phyloP scores from a whole-genome alignment of 1,140 invertebrate species.

The Caerostris darwini region DNA sequence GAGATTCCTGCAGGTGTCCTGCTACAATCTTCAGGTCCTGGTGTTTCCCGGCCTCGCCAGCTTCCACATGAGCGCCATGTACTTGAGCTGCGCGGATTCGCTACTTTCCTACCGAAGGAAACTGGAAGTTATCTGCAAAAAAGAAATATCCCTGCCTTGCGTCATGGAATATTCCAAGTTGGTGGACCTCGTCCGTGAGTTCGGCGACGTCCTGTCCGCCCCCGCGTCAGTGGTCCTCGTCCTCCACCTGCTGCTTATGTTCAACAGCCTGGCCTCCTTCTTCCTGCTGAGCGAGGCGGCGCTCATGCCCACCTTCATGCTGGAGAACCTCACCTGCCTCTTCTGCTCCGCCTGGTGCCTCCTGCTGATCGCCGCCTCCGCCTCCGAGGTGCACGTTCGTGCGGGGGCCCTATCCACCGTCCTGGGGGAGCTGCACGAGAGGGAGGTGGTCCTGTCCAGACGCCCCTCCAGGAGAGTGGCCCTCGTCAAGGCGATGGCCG shows the following conservation, averaged over 20 bases:
- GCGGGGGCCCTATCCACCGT: not conserved
- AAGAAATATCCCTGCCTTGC: not conserved
- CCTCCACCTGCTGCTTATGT: not conserved
- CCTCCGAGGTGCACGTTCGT: not conserved
- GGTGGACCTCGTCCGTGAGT: not conserved
- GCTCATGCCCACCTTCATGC: not conserved
- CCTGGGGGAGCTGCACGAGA: constrained; percentile 9
- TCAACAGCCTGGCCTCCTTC: constrained; percentile 16
- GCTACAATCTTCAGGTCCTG: not conserved
- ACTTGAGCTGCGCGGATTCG: not conserved
- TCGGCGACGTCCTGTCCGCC: not conserved
- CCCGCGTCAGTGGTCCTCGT: not conserved
- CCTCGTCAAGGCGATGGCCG: constrained; percentile 25
- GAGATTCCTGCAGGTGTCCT: not conserved
- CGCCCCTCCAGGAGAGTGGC: not conserved
- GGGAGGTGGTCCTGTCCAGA: not conserved
- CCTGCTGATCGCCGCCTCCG: not conserved
- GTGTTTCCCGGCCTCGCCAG: not conserved
- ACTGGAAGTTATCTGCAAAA: not conserved
- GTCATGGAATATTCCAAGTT: not conserved
- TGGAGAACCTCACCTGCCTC: not conserved
- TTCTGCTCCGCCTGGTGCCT: not conserved
- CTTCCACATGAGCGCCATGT: not conserved
- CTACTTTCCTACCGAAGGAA: not conserved
- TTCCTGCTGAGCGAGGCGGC: not conserved